phyloP scores from a whole-genome alignment of 2,888 invertebrate genomes.

The Neria commutata region DNA sequence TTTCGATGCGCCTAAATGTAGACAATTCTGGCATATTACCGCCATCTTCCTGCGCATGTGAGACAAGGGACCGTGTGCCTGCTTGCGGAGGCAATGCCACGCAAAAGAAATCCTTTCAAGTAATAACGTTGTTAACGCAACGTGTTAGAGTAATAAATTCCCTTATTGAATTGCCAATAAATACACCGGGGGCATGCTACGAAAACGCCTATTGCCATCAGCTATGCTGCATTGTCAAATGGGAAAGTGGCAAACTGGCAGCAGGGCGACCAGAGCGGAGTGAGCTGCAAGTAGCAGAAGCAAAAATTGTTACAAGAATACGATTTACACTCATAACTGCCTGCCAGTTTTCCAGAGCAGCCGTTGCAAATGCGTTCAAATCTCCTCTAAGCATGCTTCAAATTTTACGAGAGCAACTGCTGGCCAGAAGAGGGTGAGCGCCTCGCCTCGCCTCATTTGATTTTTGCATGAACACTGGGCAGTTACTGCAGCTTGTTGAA shows the following conservation, averaged over 20 bases:
- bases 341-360: conserved; percentile 3
- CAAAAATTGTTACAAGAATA: background rate
- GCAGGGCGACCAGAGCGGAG: background rate
- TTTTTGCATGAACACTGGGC: too few relatives aligned
- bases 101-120: conserved; percentile 29
- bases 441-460: background rate
- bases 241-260: background rate
- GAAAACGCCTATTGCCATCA: background rate
- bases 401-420: background rate
- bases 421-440: conserved; percentile 1
- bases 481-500: conserved; percentile 8
- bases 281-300: conserved; percentile 11
- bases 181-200: conserved; percentile 38
- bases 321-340: background rate
- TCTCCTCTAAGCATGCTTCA: conserved; percentile 18
- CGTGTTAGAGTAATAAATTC: conserved; percentile 55
- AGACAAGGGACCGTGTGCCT: background rate
- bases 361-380: conserved; percentile 18
- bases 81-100: background rate
- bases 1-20: background rate
- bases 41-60: background rate
- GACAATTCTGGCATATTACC: background rate
- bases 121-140: conserved; percentile 55
- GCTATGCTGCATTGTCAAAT: background rate
- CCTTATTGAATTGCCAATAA: conserved; percentile 57